Base-by-base conservation (phyloP, 2,888 invertebrate genomes). In the Clitarchus hookeri region DNA sequence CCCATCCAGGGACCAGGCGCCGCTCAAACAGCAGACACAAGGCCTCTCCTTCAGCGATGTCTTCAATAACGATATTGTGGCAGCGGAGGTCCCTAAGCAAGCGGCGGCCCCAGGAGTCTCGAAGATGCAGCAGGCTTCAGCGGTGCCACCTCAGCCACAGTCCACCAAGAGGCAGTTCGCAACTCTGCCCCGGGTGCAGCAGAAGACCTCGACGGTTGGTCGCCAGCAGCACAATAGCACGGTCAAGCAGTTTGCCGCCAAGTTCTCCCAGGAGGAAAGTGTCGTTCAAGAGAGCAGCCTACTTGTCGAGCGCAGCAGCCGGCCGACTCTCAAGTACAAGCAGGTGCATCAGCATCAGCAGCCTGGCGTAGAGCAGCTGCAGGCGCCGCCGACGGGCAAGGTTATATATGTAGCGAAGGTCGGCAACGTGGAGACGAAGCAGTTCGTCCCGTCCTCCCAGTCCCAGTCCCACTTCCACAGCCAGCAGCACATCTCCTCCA, bases 291-390 rank as follows among this genome's bases (percentile, higher is more conserved):
- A 27, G 82, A 19, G 16, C n/a, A 27, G 82, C 13, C 16, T 82
- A 36, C 86, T 88, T n/a, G 84, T 92, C 89, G 95, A 95, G 89
- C 93, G 94, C 89, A 94, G 93, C n/a, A 92, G 92, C n/a, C 91
- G 93, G 90, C 93, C 94, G 0, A 90, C 92, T 9, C 91, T 94
- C 90, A 92, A 93, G 86, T 93, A 93, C 88, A 93, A 94, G 88
- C 93, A 93, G 36, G 88, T 91, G 88, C 93, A 93, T 88, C 91
- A 93, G 44, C 86, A 87, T 53, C 85, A 86, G 65, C 85, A 85
- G 23, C 84, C 85, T 9, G 54, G 44, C 13, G 25, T 83, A n/a
- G 79, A 79, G 36, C 36, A 26, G 44, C 44, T 54, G 54, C 82
- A 82, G 8, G 8, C 3, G 19, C 6, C 44, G 2, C 85, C 48